These are phyloP conservation scores for Pseudolaguvia tuberculata DNA, from an alignment of 2,113 vertebrate species.

Conservation along the genomic window DNA sequence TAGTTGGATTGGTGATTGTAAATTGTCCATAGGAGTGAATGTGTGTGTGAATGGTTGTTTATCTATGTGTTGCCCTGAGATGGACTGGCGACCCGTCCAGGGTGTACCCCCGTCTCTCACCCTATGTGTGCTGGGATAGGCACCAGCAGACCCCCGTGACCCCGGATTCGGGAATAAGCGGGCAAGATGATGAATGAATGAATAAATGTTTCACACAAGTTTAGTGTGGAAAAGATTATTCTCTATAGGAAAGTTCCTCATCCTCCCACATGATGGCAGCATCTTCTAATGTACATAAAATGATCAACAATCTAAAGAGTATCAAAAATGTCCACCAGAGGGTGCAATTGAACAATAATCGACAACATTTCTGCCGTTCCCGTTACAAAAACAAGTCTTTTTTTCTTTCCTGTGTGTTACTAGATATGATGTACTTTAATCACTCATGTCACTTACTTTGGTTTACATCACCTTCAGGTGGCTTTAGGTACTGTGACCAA, in stretches of 20 bases:
- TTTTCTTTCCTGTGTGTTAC: neutral
- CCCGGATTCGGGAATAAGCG: no score
- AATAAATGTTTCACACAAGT: no score
- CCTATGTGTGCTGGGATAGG: no score
- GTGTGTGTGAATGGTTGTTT: no score
- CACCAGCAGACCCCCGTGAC: no score
- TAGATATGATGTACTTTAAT: neutral
- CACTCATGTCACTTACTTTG: neutral
- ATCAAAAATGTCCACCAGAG: conserved; percentile 48
- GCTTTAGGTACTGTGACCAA: conserved; percentile 95
- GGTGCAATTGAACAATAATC: conserved; percentile 51
- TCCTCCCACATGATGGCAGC: conserved; percentile 67
- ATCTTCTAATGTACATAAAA: conserved; percentile 30
- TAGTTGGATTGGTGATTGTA: no score
- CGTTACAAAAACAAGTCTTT: neutral
- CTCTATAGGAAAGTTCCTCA: conserved; percentile 4
- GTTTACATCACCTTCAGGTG: conserved; percentile 65
- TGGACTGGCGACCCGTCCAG: no score
- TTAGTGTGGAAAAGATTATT: neutral
- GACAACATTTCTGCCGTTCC: neutral
- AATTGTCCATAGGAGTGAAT: no score
- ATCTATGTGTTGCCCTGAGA: no score
- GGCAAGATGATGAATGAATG: no score
- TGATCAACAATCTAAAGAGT: neutral
- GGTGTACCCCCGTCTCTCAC: no score